phyloP scores from a whole-genome alignment of 2,888 invertebrate genomes.

The Hypena proboscidalis region DNA sequence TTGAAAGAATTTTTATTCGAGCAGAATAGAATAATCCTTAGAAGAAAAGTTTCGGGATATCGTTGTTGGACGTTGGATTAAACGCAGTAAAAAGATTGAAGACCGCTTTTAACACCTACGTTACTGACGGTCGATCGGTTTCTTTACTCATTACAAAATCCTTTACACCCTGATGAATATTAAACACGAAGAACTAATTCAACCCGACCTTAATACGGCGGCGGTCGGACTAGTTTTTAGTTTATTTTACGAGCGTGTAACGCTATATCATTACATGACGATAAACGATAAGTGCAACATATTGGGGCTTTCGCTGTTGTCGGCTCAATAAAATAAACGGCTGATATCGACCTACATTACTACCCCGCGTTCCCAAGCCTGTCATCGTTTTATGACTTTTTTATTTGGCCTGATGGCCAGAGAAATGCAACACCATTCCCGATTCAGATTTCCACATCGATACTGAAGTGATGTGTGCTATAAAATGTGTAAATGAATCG shows the following conservation, averaged over 20 bases:
- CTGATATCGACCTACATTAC: conserved; percentile 73
- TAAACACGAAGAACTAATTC: conserved; percentile 61
- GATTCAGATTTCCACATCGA: conserved; percentile 71
- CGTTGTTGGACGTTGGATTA: conserved; percentile 53
- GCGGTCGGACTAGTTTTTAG: conserved; percentile 58
- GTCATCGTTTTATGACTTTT: conserved; percentile 82
- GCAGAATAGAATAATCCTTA: conserved; percentile 50
- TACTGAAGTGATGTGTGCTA: conserved; percentile 61
- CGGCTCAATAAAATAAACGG: conserved; percentile 71
- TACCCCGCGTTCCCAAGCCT: conserved; percentile 78
- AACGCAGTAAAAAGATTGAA: conserved; percentile 49
- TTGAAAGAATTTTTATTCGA: too few relatives aligned
- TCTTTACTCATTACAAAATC: conserved; percentile 69
- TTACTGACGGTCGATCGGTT: conserved; percentile 63
- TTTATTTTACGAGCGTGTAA: conserved; percentile 77
- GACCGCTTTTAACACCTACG: conserved; percentile 47
- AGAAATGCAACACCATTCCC: conserved; percentile 80
- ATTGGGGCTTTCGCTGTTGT: conserved; percentile 68
- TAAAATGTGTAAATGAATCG: conserved; percentile 64
- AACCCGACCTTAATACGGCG: conserved; percentile 55
- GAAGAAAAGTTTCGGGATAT: conserved; percentile 61
- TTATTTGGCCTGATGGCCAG: conserved; percentile 76
- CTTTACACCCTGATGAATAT: conserved; percentile 71
- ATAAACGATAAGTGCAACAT: conserved; percentile 79
- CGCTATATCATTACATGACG: conserved; percentile 74